Base-by-base conservation (phyloP, 2,113 vertebrate genomes). In the Serinus canaria region DNA sequence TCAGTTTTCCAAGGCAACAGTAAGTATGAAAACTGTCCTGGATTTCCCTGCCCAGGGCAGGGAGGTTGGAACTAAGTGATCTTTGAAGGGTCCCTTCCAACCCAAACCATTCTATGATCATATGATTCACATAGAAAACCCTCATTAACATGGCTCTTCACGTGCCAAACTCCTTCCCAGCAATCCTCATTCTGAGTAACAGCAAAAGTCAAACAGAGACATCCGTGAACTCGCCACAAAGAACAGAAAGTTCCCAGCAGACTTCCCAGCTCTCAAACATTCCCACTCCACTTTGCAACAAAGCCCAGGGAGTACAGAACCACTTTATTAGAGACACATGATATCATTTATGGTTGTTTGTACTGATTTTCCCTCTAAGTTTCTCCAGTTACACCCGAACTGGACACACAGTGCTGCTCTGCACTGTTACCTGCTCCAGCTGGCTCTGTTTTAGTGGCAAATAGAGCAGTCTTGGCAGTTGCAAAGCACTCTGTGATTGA, bases 1-100 rank as follows among this genome's bases (percentile, higher is more conserved):
- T 80, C 52, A 67, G 41, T 87, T 87, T 94, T 92, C 91, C 84
- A 87, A 85, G 84, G 89, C 87, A 95, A 92, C 68, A 28, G 52
- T 43, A 88, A 95, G 53, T 18, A 90, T 8, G 15, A 81, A 87
- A 90, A 89, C 62, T 53, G 74, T 69, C 90, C 27, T n/a, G 15
- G 18, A 24, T 50, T 83, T 67, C 44, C 18, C 41, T 49, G 56
- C 35, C 41, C 64, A 33, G 35, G 35, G 55, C 79, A 76, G 41
- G 22, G 39, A 53, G 25, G 10, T 11, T 76, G 72, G 41, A 83
- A 62, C 31, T 43, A 55, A 39, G 62, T 10, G 25, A 18, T 49
- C 49, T 77, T 70, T 56, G 4, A 33, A 63, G 43, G 47, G 63
- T 24, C 31, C 13, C 35, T 70, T 77, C 56, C 41, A 49, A 49